Base-by-base conservation (phyloP, 2,113 vertebrate species). In the Sceloporus undulatus region DNA sequence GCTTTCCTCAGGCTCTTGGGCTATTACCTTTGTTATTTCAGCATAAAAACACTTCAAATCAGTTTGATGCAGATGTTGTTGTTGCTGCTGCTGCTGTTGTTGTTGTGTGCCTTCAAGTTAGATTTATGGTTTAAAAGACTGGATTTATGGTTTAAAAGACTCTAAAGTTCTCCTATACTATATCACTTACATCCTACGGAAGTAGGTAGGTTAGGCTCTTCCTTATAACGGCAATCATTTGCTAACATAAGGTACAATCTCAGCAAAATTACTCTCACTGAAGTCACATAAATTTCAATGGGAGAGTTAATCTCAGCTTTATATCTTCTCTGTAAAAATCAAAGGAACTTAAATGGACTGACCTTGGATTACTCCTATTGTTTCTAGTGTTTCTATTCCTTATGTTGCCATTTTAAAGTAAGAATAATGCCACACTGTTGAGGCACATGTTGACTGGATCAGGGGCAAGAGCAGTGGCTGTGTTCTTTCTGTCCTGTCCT, bases 1-100 rank as follows among this genome's bases (percentile, higher is more conserved):
- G 93, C 84, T 94, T 85, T 90, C 88, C 93, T 92, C 88, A 88
- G 90, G 78, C 82, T 93, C 84, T 93, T 90, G 90, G 5, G 11
- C 16, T 68, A 56, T 90, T 90, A 80, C 56, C 90, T 94, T 95
- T 94, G 92, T 93, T 96, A 90, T 93, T 95, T 93, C 91, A 93
- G 93, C 79, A 92, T 90, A 90, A 89, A 87, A 92, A 9, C 90
- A 91, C 25, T 90, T 91, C 42, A 91, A 92, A 83, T 89, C 86
- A 54, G 54, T 90, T 92, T 92, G 7, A 0, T 86, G 59, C 90
- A 91, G 48, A 90, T 91, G 5, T 48, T 48, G 5, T 48, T 48
- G 48, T 48, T 48, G 5, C 7, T 48, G 48, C 7, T 48, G 48
- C 5, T 48, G 48, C 34, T 90, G 5, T 48, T 48, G 48, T 48